These are phyloP conservation scores for Chloroclysta siterata DNA, from an alignment of 2,888 invertebrate genomes.

Conservation along the genomic window DNA sequence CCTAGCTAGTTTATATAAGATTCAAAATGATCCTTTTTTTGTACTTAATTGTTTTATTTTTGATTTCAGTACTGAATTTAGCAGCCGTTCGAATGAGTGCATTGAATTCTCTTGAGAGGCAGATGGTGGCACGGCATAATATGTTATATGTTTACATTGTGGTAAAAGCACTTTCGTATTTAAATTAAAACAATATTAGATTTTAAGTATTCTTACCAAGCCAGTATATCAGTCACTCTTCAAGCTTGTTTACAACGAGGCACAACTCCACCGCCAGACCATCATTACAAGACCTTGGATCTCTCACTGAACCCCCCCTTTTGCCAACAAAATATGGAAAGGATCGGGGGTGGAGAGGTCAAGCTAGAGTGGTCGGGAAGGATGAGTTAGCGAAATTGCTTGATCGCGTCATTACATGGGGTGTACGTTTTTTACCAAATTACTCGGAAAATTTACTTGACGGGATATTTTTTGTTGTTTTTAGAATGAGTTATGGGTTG, in stretches of 20 bases:
- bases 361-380: conserved; percentile 40
- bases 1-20: too few species aligned
- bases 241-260: conserved; percentile 35
- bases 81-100: too few species aligned
- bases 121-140: too few species aligned
- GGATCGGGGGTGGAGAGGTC: conserved; percentile 38
- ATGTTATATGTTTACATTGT: too few species aligned
- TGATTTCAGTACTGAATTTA: too few species aligned
- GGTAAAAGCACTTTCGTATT: neutral
- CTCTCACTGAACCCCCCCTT: conserved; percentile 1
- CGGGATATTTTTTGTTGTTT: conserved; percentile 34
- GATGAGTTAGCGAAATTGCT: conserved; percentile 70
- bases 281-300: conserved; percentile 11
- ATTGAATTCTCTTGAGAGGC: too few species aligned
- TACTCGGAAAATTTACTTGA: conserved; percentile 55
- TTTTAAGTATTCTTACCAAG: conserved; percentile 17
- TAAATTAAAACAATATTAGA: conserved; percentile 7
- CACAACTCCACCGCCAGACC: conserved; percentile 27
- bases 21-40: too few species aligned
- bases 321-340: neutral
- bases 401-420: conserved; percentile 67
- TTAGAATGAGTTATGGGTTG: conserved; percentile 17
- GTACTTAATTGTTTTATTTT: too few species aligned
- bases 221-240: conserved; percentile 6
- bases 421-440: conserved; percentile 55